Conservation (phyloP, 1,140 invertebrate species). For the Apolygus lucorum region DNA sequence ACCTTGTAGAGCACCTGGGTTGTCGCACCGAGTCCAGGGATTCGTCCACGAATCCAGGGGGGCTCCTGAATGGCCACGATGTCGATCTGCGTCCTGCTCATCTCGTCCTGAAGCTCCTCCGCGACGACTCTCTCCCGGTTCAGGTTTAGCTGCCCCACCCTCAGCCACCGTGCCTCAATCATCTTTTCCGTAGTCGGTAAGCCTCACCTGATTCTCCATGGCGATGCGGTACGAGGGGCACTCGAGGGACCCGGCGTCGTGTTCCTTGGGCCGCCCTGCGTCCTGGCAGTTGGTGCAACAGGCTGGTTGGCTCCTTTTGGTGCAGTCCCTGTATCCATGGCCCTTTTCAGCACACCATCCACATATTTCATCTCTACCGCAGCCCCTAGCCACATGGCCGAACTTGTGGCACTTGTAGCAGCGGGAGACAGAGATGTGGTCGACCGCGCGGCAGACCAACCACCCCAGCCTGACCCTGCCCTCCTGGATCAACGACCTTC, state of each 20-base stretch:
- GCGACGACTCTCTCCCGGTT: not conserved
- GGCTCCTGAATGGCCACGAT: too few species aligned
- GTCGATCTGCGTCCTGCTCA: too few species aligned
- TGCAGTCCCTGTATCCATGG: not conserved
- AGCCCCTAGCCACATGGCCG: too few species aligned
- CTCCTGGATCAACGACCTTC: not conserved
- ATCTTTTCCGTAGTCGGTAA: not conserved
- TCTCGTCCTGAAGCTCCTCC: too few species aligned
- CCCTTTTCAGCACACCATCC: not conserved
- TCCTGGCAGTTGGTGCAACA: not conserved
- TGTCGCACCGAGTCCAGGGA: too few species aligned
- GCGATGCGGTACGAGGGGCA: not conserved
- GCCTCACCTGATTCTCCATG: not conserved
- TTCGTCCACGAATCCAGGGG: too few species aligned
- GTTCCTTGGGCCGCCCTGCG: not conserved
- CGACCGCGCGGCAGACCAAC: not conserved
- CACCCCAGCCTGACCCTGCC: not conserved
- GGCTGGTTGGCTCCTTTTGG: not conserved
- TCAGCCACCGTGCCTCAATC: not conserved
- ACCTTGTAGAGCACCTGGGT: too few species aligned
- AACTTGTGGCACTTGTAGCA: not conserved
- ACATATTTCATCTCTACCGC: not conserved
- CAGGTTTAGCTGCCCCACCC: not conserved
- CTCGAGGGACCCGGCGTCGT: not conserved
- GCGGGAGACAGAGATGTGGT: not conserved